phyloP scores from a whole-genome alignment of 2,113 vertebrate genomes.

The Castor canadensis region DNA sequence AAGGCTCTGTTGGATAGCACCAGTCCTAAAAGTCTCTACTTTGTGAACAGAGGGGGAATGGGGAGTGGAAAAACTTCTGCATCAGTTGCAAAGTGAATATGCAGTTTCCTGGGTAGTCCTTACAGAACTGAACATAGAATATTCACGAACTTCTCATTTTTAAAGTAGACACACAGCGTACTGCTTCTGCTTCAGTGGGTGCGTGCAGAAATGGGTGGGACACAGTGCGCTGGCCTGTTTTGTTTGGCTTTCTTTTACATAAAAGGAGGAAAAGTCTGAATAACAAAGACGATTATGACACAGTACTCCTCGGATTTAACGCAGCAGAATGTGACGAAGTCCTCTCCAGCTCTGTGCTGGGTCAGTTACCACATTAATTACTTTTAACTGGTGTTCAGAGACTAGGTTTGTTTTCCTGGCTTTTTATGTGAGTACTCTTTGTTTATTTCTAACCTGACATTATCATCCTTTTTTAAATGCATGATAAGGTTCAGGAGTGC shows the following conservation, averaged over 20 bases:
- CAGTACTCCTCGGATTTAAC: background rate
- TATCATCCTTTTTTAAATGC: no score
- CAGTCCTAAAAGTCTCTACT: accelerated
- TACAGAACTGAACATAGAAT: accelerated
- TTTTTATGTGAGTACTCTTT: background rate
- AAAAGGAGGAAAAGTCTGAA: background rate
- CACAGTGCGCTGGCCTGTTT: accelerated
- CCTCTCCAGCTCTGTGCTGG: accelerated
- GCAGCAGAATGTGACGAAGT: accelerated
- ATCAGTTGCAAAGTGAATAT: accelerated
- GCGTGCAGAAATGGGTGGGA: background rate
- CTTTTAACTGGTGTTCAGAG: background rate
- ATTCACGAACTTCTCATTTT: accelerated
- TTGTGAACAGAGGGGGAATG: background rate
- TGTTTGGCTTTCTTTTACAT: background rate
- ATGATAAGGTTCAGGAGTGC: background rate
- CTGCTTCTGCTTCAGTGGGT: background rate
- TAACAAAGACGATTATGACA: accelerated
- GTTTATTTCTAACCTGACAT: background rate
- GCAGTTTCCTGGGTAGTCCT: background rate
- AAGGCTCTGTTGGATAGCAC: accelerated
- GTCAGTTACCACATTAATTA: accelerated
- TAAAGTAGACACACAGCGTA: no score
- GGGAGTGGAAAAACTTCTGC: accelerated
- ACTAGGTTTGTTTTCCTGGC: background rate